Evolutionary conservation across 2,797 vertebrate species (phyloP), one percentile per base, ranked within the genome.

Genomic region (Ambastaia sidthimunki): DNA sequence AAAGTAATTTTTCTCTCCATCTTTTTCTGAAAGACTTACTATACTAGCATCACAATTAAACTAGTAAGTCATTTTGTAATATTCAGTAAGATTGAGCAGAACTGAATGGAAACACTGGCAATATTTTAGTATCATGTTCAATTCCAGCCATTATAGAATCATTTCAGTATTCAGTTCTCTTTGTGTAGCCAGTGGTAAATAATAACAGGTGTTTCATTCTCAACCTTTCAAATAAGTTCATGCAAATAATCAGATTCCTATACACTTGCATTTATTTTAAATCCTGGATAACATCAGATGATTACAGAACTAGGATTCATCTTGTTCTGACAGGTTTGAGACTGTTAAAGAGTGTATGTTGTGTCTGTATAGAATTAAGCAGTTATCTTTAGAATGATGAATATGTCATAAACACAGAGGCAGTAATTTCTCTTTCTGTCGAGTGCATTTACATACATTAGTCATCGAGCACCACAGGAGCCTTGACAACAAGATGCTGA

Each of bases 401-500:
- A 59, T 34, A 63, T 25, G 25, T 31, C 48, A 57, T 72, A 60
- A 57, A 74, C 48, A 34, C n/a, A 23, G 34, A 66, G 34, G 1
- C 6, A 3, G 69, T 73, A 21, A 59, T 65, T 66, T 73, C 47
- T 66, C 71, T 73, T 47, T 57, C 48, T 73, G 50, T 66, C 31
- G 52, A 57, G 70, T 31, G 50, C 48, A 72, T 80, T 80, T 67
- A 72, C 71, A 66, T 74, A 47, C 70, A 80, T 80, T 73, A 80
- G 69, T 73, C 60, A 67, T 73, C 78, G 67, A 68, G 44, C 75
- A 44, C 44, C 41, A 68, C 52, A 28, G 47, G 69, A 67, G 31
- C 54, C 69, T 60, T 73, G 74, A 72, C 48, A 72, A 68, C 41
- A 67, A 59, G 52, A 68, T 37, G 15, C 41, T 54, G 7, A 19